Evolutionary conservation across 2,888 invertebrate genomes (phyloP), one percentile per base, ranked within the genome.

Genomic region (Dyspetes luteomarginatus): DNA sequence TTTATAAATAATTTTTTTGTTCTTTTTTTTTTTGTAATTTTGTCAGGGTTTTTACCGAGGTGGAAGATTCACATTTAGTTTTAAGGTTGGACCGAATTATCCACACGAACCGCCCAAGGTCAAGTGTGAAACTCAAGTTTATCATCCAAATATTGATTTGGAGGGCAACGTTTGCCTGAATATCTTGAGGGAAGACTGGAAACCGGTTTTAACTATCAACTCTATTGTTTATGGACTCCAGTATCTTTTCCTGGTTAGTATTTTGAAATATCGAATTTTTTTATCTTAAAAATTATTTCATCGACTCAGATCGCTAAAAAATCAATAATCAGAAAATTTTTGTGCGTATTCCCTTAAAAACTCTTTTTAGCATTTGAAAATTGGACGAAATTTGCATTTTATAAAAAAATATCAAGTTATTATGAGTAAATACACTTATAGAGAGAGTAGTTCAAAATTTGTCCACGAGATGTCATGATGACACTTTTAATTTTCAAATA

Each of bases 51-150:
- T 98, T 93, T 99, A 99, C 92, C 95, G 96, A 94, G 96, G 97
- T 86, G 99, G 99, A 79, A 94, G 97, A 92, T 99, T 99, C 93
- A 95, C 96, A 88, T 99, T 99, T 94, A 98, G 97, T 93, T 99
- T 99, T 94, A 97, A 97, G 94, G 97, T 99, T 91, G 98, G 98
- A 86, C 98, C 98, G 90, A 98, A 97, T 93, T 99, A 99, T 93
- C 99, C 99, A 30, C 99, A 99, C 90, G 98, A 99, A 92, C 98
- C 99, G 55, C 99, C 99, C 19, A 99, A 99, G 93, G 99, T 99
- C 36, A 99, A 99, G 93, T 99, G 99, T 93, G 98, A 98, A 93
- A 98, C 98, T 52, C 96, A 97, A 91, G 98, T 99, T 64, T 99
- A 99, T 92, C 99, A 99, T 93, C 99, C 99, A 12, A 99, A 99